Conservation (phyloP, 1,140 invertebrate genomes). For the Drosophila sp. region DNA sequence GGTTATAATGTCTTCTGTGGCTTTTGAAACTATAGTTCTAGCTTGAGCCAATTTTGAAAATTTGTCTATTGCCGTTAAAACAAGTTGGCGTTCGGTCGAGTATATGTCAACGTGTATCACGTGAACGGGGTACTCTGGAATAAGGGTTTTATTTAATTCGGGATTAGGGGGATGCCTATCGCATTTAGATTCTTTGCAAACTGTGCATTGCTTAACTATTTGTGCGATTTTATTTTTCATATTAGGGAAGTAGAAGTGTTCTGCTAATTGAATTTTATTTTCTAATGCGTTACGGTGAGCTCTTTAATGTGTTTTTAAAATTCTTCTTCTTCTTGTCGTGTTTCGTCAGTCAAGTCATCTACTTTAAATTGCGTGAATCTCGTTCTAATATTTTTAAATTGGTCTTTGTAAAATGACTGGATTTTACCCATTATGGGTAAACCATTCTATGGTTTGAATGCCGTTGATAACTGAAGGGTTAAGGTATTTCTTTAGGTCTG, state of each 20-base stretch:
- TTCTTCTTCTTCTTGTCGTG: constrained; percentile 28
- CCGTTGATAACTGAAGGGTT: constrained; percentile 33
- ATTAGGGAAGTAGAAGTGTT: constrained; percentile 45
- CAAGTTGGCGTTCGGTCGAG: constrained; percentile 9
- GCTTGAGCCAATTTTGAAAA: neutral
- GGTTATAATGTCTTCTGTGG: constrained; percentile 34
- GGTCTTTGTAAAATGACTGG: constrained; percentile 29
- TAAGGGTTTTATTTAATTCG: constrained; percentile 29
- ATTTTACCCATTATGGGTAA: constrained; percentile 36
- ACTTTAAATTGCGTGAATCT: constrained; percentile 28
- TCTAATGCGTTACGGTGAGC: constrained; percentile 39
- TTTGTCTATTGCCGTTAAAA: constrained; percentile 31
- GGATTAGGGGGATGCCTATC: constrained; percentile 28
- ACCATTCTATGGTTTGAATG: constrained; percentile 26
- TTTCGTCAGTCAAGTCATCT: constrained; percentile 28
- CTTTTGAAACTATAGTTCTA: constrained; percentile 31
- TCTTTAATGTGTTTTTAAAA: constrained; percentile 36
- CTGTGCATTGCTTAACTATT: constrained; percentile 22
- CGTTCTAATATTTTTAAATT: constrained; percentile 34
- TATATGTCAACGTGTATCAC: constrained; percentile 50
- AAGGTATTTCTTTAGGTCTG: constrained; percentile 23
- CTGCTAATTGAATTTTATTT: constrained; percentile 41
- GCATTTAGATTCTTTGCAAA: constrained; percentile 52
- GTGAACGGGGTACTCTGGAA: constrained; percentile 35
- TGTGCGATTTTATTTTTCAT: constrained; percentile 36